Conservation (phyloP, 2,888 invertebrate species). For the Spialia ferax region DNA sequence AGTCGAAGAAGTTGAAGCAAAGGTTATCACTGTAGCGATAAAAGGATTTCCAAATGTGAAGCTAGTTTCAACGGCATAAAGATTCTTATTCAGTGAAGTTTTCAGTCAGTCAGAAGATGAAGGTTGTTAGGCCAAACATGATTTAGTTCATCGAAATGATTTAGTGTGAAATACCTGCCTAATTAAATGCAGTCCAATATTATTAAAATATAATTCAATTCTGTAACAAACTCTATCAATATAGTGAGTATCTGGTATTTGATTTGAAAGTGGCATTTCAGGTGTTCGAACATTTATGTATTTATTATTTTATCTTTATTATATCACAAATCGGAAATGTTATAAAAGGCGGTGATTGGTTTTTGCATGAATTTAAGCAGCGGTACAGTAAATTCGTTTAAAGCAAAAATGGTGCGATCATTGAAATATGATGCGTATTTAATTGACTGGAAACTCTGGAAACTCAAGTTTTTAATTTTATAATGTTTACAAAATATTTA, state of each 20-base stretch:
- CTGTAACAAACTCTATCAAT: not conserved
- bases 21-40: constrained; percentile 10
- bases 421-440: too few species aligned
- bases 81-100: not conserved
- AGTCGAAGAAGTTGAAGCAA: constrained; percentile 18
- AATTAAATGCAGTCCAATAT: not conserved
- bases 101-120: not conserved
- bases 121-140: not conserved
- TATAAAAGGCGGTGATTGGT: too few species aligned
- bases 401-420: too few species aligned
- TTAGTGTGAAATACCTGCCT: not conserved
- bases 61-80: not conserved
- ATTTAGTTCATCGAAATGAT: not conserved
- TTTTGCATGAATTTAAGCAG: too few species aligned
- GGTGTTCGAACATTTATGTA: too few species aligned
- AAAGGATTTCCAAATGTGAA: not conserved
- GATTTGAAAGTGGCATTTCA: too few species aligned
- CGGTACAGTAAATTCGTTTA: too few species aligned
- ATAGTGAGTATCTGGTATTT: not conserved
- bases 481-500: too few species aligned
- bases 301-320: too few species aligned
- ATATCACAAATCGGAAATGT: too few species aligned
- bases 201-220: not conserved
- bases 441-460: too few species aligned
- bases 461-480: too few species aligned